phyloP scores from a whole-genome alignment of 2,797 vertebrate genomes.

The Ispidina picta region DNA sequence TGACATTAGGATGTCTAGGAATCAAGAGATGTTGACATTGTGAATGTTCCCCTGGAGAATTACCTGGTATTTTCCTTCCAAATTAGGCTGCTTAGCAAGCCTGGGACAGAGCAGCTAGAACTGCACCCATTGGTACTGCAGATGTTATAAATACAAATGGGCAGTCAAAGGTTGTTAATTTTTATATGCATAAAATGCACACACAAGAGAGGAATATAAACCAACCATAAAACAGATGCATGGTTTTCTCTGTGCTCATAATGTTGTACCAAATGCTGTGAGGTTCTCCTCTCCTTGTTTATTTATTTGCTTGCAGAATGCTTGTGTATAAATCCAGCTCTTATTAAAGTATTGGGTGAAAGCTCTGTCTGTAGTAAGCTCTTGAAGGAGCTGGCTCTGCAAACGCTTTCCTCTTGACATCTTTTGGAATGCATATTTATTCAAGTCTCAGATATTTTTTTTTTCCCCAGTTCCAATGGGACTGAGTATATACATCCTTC shows the following conservation, averaged over 20 bases:
- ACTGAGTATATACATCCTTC: not conserved
- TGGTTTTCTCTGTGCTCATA: not conserved
- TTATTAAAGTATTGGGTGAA: constrained; percentile 35
- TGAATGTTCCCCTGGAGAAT: not conserved
- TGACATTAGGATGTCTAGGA: constrained; percentile 24
- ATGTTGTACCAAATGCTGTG: not conserved
- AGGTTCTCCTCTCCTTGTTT: constrained; percentile 9
- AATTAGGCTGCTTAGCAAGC: constrained; percentile 52
- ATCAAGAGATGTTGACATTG: not conserved
- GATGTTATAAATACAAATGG: constrained; percentile 69
- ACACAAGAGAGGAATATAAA: constrained; percentile 54
- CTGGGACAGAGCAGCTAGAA: constrained; percentile 11
- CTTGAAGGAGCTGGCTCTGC: not conserved
- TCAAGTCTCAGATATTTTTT: constrained; percentile 10
- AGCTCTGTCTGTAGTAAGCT: constrained; percentile 9
- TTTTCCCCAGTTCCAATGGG: not conserved
- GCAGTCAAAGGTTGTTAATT: constrained; percentile 65
- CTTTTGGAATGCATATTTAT: constrained; percentile 20
- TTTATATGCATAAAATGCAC: constrained; percentile 56
- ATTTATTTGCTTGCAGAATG: constrained; percentile 44
- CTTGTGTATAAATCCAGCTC: constrained; percentile 41
- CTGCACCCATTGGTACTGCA: constrained; percentile 50
- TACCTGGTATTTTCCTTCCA: constrained; percentile 46
- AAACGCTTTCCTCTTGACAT: constrained; percentile 19
- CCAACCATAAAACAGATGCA: constrained; percentile 48